phyloP scores from a whole-genome alignment of 2,888 invertebrate genomes.

The Thymelicus sylvestris region DNA sequence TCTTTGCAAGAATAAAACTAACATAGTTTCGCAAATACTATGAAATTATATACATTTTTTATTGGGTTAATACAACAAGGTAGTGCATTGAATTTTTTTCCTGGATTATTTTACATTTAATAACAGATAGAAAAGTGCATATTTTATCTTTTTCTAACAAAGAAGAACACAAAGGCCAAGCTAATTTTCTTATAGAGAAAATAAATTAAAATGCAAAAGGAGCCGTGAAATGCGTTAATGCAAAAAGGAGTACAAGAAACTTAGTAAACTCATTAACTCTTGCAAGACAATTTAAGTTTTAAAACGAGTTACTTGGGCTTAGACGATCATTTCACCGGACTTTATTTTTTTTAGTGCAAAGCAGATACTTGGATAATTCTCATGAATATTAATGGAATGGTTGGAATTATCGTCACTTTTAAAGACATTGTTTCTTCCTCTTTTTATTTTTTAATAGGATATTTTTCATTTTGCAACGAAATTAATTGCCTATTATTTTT shows the following conservation, averaged over 20 bases:
- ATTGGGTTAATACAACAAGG: no score
- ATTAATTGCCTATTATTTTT: no score
- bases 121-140: background rate
- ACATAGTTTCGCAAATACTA: no score
- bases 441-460: background rate
- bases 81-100: background rate
- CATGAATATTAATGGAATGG: slow-evolving; percentile 18
- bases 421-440: background rate
- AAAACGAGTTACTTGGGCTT: slow-evolving; percentile 32
- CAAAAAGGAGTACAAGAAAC: slow-evolving; percentile 35
- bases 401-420: background rate
- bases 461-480: background rate
- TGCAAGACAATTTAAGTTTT: slow-evolving; percentile 39
- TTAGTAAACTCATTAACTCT: slow-evolving; percentile 38
- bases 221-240: slow-evolving; percentile 37
- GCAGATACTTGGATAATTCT: slow-evolving; percentile 11
- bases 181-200: slow-evolving; percentile 33
- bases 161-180: slow-evolving; percentile 21
- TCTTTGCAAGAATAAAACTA: no score
- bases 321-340: slow-evolving; percentile 31
- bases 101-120: background rate
- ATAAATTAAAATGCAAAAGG: slow-evolving; percentile 37
- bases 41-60: no score
- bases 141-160: slow-evolving; percentile 9
- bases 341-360: slow-evolving; percentile 27